phyloP scores from a whole-genome alignment of 2,888 invertebrate genomes.

The Lymantria dispar region DNA sequence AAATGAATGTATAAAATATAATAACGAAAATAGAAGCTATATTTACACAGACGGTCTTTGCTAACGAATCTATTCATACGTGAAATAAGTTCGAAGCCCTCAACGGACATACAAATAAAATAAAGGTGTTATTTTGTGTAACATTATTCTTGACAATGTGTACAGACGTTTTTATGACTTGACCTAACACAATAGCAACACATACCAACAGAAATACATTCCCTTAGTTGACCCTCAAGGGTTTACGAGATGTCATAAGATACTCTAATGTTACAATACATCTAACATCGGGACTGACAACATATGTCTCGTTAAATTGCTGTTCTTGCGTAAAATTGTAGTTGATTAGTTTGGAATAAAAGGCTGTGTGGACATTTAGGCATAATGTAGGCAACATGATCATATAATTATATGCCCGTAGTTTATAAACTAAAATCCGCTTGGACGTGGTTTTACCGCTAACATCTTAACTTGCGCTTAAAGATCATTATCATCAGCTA shows the following conservation, averaged over 20 bases:
- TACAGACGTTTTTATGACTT: constrained; percentile 22
- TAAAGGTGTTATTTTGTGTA: constrained; percentile 11
- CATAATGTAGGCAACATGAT: too few species aligned
- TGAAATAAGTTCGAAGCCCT: constrained; percentile 1
- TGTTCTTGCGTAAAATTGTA: not conserved
- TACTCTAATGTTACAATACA: constrained; percentile 35
- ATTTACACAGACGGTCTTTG: not conserved
- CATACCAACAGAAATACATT: constrained; percentile 19
- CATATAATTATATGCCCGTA: too few species aligned
- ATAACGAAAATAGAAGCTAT: too few species aligned
- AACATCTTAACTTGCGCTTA: too few species aligned
- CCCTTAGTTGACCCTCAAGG: constrained; percentile 46
- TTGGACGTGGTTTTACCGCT: too few species aligned
- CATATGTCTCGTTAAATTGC: constrained; percentile 32
- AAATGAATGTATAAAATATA: too few species aligned
- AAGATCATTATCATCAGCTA: too few species aligned
- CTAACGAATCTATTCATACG: not conserved
- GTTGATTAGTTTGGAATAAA: too few species aligned
- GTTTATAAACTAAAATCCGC: too few species aligned
- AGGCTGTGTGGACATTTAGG: too few species aligned
- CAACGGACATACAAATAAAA: constrained; percentile 11
- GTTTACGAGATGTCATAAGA: constrained; percentile 49
- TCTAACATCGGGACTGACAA: constrained; percentile 51
- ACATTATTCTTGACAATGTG: constrained; percentile 13
- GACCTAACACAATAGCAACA: constrained; percentile 26